Percentiles rank a stretch among this genome's conserved stretches.
phyloP scores from a whole-genome alignment of 2,113 vertebrate genomes.

The Halichoerus grypus region DNA sequence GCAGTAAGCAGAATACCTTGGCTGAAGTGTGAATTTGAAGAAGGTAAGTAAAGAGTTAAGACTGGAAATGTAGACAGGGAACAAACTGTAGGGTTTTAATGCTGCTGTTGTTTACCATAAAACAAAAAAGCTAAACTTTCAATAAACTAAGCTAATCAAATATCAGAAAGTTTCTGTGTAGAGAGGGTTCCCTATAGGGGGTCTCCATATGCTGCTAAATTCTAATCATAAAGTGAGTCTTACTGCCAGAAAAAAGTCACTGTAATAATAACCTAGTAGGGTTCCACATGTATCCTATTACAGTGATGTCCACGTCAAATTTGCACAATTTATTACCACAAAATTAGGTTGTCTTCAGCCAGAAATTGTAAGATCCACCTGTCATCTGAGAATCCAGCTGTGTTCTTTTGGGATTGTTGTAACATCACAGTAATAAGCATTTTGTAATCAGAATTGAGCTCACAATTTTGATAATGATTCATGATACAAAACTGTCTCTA shows the following conservation, averaged over 20 bases:
- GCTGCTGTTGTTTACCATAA: slow-evolving; percentile 39
- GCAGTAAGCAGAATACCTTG: background rate
- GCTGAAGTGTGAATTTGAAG: slow-evolving; percentile 9
- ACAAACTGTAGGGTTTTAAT: background rate
- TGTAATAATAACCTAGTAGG: slow-evolving; percentile 14
- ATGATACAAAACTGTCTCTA: slow-evolving; percentile 58
- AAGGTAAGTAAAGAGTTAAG: slow-evolving; percentile 27
- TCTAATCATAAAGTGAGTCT: slow-evolving; percentile 54
- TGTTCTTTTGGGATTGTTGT: slow-evolving; percentile 59
- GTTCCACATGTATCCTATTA: slow-evolving; percentile 53
- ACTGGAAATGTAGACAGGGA: background rate
- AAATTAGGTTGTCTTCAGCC: slow-evolving; percentile 64
- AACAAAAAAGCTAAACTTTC: slow-evolving; percentile 49
- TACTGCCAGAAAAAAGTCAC: slow-evolving; percentile 49
- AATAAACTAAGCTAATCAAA: slow-evolving; percentile 64
- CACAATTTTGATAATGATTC: slow-evolving; percentile 61
- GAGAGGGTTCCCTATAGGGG: background rate
- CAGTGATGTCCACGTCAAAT: slow-evolving; percentile 60
- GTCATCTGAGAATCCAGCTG: slow-evolving; percentile 67
- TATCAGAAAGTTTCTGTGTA: slow-evolving; percentile 52
- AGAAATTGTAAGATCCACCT: slow-evolving; percentile 44
- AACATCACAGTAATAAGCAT: slow-evolving; percentile 54
- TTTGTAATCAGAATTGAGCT: slow-evolving; percentile 62
- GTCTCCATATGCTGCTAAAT: slow-evolving; percentile 56
- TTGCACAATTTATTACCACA: slow-evolving; percentile 57